phyloP scores from a whole-genome alignment of 2,113 vertebrate genomes.

The Cyphomyrus plagiostoma region DNA sequence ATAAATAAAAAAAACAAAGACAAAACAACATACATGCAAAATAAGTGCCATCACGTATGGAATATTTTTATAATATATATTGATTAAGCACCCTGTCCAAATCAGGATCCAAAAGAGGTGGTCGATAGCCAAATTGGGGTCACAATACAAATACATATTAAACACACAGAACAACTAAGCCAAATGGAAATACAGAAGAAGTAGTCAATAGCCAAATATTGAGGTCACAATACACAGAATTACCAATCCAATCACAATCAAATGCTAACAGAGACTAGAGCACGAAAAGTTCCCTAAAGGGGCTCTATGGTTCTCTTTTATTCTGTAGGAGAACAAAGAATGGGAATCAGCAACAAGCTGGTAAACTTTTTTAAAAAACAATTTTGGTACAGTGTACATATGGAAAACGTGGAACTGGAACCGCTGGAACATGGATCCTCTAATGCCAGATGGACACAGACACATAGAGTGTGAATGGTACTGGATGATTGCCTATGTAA shows the following conservation, averaged over 20 bases:
- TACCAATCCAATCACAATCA: not conserved
- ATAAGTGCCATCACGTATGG: not conserved
- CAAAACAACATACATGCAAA: not conserved
- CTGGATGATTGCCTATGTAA: not conserved
- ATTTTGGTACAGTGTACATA: not conserved
- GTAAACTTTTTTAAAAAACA: not conserved
- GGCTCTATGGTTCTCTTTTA: not conserved
- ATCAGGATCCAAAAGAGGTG: not conserved
- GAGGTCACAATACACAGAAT: not conserved
- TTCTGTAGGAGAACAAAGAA: not conserved
- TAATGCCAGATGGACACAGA: not conserved
- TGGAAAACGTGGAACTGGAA: not conserved
- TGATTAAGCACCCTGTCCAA: not conserved
- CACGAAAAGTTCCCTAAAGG: not conserved
- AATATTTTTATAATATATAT: not conserved
- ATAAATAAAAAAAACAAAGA: not conserved
- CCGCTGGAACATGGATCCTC: not conserved
- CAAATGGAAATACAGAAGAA: not conserved
- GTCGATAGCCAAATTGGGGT: not conserved
- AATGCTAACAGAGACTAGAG: not conserved
- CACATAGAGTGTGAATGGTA: not conserved
- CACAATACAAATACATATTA: not conserved
- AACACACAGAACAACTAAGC: not conserved
- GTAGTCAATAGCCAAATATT: not conserved
- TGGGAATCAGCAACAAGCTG: not conserved